These are phyloP conservation scores for Cylas formicarius DNA, from an alignment of 1,140 invertebrate genomes.

Conservation along the genomic window DNA sequence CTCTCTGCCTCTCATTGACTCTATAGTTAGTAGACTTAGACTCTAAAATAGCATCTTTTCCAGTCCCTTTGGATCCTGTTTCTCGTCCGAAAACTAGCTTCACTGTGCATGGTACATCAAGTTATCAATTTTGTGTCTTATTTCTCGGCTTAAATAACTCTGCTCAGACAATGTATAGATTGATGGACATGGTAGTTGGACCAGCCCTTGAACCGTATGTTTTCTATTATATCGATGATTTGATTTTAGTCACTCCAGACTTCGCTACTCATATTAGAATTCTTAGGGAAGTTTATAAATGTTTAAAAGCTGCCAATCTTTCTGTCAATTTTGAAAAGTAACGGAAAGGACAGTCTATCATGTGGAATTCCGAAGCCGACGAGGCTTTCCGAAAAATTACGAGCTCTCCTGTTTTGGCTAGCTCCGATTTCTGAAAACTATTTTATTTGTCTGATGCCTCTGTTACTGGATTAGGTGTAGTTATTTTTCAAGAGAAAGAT, in stretches of 20 bases:
- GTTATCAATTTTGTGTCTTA: conserved; percentile 31
- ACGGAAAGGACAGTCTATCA: background rate
- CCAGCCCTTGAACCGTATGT: conserved; percentile 19
- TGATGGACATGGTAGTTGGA: conserved; percentile 32
- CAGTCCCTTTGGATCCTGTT: conserved; percentile 19
- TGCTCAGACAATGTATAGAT: conserved; percentile 32
- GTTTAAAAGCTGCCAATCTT: background rate
- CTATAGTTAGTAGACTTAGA: no score
- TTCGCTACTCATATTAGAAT: conserved; percentile 18
- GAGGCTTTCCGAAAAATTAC: no score
- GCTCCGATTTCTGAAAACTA: conserved; percentile 25
- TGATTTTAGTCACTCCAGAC: conserved; percentile 19
- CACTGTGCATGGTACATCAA: conserved; percentile 14
- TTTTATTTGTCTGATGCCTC: conserved; percentile 31
- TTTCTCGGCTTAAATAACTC: conserved; percentile 36
- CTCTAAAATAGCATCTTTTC: conserved; percentile 32
- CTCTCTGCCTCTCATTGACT: no score
- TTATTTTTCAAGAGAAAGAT: conserved; percentile 27
- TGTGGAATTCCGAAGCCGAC: no score
- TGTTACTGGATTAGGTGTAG: conserved; percentile 24
- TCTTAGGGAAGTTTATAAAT: background rate
- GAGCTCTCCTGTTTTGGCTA: conserved; percentile 24
- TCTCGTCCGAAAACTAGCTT: conserved; percentile 26
- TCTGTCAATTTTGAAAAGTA: background rate
- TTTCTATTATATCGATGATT: conserved; percentile 36